Conservation (phyloP, 2,113 vertebrate genomes). For the Lophotis ruficrista region DNA sequence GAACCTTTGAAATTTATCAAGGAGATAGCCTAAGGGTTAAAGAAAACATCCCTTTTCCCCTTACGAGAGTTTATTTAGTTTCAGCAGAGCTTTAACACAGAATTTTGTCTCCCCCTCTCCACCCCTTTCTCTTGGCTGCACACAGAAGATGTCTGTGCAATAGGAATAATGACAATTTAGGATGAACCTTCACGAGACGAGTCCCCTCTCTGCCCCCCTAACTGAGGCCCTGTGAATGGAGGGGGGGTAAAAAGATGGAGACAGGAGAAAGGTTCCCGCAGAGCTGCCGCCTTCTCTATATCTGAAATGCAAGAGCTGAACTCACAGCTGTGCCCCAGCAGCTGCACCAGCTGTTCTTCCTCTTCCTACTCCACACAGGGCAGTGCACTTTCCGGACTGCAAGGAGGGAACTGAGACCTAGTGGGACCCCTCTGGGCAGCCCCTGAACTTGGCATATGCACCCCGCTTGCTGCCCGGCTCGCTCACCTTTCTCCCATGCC, state of each 20-base stretch:
- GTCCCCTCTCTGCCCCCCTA: not conserved
- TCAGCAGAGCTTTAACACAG: not conserved
- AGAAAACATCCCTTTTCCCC: not conserved
- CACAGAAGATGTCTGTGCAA: not conserved
- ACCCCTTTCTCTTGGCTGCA: not conserved
- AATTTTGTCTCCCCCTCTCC: not conserved
- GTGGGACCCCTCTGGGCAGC: accelerated
- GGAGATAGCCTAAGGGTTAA: constrained; percentile 24
- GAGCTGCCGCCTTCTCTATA: not conserved
- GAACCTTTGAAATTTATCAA: constrained; percentile 29
- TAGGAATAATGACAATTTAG: not conserved
- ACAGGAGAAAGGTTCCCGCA: accelerated
- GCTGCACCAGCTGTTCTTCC: not conserved
- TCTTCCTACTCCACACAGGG: not conserved
- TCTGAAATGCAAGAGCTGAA: not conserved
- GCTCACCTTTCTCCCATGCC: accelerated
- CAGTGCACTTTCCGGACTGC: not conserved
- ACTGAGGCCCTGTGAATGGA: not conserved
- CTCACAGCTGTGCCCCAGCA: not conserved
- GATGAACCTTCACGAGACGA: accelerated
- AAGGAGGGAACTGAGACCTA: accelerated
- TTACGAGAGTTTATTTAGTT: not conserved
- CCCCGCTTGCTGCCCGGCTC: not conserved
- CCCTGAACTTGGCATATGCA: not conserved
- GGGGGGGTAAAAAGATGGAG: not conserved